Evolutionary conservation across 2,113 vertebrate genomes (phyloP).

Genomic region (Talpa occidentalis): DNA sequence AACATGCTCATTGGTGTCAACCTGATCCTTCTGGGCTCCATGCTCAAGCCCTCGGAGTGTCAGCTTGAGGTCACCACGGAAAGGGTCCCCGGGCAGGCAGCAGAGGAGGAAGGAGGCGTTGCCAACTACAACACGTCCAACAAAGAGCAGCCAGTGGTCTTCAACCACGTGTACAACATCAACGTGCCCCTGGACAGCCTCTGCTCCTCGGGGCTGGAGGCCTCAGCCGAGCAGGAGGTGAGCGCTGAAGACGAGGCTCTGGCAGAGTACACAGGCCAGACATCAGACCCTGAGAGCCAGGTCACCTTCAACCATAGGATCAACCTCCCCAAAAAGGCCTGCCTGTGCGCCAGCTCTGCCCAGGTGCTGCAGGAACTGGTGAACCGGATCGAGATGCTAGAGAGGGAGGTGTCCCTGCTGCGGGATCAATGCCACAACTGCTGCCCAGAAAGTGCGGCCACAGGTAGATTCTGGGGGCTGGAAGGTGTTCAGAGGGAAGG

Average conservation of each 20-base stretch:
- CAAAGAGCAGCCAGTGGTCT: slow-evolving; percentile 92
- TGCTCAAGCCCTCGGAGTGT: slow-evolving; percentile 86
- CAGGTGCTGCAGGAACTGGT: slow-evolving; percentile 93
- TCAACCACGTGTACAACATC: slow-evolving; percentile 98
- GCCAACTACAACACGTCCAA: slow-evolving; percentile 87
- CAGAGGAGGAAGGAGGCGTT: slow-evolving; percentile 79
- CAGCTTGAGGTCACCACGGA: slow-evolving; percentile 83
- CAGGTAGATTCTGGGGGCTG: slow-evolving; percentile 88
- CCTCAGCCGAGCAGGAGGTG: slow-evolving; percentile 82
- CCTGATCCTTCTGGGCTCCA: slow-evolving; percentile 84
- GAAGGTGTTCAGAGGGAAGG: slow-evolving; percentile 58
- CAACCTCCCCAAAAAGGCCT: slow-evolving; percentile 96
- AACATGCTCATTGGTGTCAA: slow-evolving; percentile 86
- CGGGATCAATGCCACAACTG: slow-evolving; percentile 94
- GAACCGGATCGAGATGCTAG: slow-evolving; percentile 96
- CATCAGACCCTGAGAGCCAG: slow-evolving; percentile 93
- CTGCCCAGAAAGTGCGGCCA: slow-evolving; percentile 93
- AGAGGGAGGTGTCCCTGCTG: slow-evolving; percentile 95
- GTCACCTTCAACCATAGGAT: slow-evolving; percentile 98
- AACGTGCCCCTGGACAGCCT: slow-evolving; percentile 94
- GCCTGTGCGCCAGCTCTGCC: slow-evolving; percentile 89
- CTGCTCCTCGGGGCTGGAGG: slow-evolving; percentile 92
- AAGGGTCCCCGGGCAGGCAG: slow-evolving; percentile 83
- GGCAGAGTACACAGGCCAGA: slow-evolving; percentile 92
- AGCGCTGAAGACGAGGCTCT: slow-evolving; percentile 86